phyloP scores from a whole-genome alignment of 2,797 vertebrate genomes.

The Sebastes dallii region DNA sequence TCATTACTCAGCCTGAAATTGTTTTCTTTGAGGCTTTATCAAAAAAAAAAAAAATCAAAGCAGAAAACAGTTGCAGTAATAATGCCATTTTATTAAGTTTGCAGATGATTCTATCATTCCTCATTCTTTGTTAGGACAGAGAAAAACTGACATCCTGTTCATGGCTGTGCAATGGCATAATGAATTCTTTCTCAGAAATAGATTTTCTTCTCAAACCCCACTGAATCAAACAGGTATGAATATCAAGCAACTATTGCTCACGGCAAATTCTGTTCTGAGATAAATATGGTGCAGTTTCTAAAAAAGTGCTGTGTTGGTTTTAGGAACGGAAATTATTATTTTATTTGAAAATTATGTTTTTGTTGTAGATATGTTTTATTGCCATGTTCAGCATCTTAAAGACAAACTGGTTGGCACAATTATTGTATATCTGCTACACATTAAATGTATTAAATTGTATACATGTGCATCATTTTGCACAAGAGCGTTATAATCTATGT shows the following conservation, averaged over 20 bases:
- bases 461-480: too few species aligned
- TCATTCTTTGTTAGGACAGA: conserved; percentile 2
- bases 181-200: conserved; percentile 14
- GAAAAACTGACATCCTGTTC: conserved; percentile 1
- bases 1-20: conserved; percentile 29
- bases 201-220: conserved; percentile 3
- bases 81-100: conserved; percentile 23
- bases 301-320: not conserved
- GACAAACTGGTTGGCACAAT: not conserved
- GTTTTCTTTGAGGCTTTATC: conserved; percentile 30
- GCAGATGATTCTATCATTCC: conserved; percentile 14
- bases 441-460: not conserved
- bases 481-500: too few species aligned
- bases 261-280: not conserved
- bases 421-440: not conserved
- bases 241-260: not conserved
- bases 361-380: not conserved
- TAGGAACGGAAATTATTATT: not conserved
- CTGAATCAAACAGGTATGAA: conserved; percentile 1
- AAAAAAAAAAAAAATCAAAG: conserved; percentile 23
- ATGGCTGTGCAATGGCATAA: not conserved
- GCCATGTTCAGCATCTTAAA: not conserved
- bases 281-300: not conserved
- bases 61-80: not conserved
- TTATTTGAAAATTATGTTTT: not conserved